phyloP scores from a whole-genome alignment of 1,140 invertebrate genomes.

The Idris sp. region DNA sequence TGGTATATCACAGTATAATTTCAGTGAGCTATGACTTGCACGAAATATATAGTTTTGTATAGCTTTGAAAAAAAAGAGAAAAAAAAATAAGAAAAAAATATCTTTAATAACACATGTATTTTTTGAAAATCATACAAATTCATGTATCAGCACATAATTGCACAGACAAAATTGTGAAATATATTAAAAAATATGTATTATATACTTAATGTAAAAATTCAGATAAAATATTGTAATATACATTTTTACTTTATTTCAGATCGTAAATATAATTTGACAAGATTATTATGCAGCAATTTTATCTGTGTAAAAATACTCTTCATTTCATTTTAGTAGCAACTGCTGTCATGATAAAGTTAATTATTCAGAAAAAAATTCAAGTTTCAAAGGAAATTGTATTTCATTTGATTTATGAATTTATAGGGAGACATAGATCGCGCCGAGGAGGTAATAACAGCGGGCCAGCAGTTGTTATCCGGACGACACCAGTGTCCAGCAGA shows the following conservation, averaged over 20 bases:
- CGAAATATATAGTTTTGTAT: constrained; percentile 70
- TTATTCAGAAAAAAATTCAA: constrained; percentile 20
- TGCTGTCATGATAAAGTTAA: constrained; percentile 52
- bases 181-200: no score
- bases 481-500: constrained; percentile 87
- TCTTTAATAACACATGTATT: constrained; percentile 34
- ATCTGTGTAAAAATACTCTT: constrained; percentile 46
- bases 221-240: no score
- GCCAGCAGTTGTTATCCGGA: constrained; percentile 86
- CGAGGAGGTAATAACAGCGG: constrained; percentile 85
- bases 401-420: constrained; percentile 62
- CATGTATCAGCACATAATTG: constrained; percentile 21
- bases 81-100: no score
- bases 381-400: constrained; percentile 12
- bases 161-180: constrained; percentile 51
- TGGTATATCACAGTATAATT: constrained; percentile 68
- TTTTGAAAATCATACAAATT: constrained; percentile 22
- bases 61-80: constrained; percentile 55
- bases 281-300: constrained; percentile 30
- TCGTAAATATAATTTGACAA: no score
- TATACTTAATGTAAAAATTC: no score
- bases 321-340: constrained; percentile 52
- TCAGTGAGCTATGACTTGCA: constrained; percentile 70
- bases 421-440: constrained; percentile 89
- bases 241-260: no score